Evolutionary conservation across 2,797 vertebrate species (phyloP).

Genomic region (Sternotherus odoratus): DNA sequence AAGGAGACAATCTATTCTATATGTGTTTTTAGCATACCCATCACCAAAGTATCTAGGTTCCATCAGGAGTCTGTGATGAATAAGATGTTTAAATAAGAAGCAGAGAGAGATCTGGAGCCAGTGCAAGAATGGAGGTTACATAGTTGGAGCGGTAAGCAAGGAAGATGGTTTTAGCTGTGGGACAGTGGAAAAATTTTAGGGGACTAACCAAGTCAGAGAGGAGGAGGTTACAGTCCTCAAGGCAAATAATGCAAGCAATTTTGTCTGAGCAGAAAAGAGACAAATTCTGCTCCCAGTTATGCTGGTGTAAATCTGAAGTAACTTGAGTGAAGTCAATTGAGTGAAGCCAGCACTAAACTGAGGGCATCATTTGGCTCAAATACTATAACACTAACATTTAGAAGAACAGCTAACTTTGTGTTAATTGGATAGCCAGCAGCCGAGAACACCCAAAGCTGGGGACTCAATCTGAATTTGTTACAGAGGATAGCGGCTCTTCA

Average conservation of each 20-base stretch:
- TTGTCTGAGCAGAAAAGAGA: neutral
- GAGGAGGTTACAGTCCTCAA: neutral
- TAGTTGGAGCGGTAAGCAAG: neutral
- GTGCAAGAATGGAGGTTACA: neutral
- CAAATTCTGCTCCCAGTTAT: neutral
- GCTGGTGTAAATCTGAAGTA: neutral
- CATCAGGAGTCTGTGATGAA: neutral
- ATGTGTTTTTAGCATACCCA: neutral
- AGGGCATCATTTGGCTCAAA: conserved; percentile 1
- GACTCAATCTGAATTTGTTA: neutral
- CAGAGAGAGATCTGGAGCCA: neutral
- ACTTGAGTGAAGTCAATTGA: neutral
- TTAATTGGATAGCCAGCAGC: neutral
- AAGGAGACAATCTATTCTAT: neutral
- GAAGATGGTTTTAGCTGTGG: neutral
- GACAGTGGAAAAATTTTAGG: neutral
- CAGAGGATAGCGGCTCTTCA: neutral
- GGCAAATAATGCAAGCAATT: neutral
- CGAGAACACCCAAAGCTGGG: neutral
- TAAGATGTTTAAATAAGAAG: neutral
- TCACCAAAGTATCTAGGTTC: neutral
- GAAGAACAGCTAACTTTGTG: conserved; percentile 7
- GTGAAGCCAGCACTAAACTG: neutral
- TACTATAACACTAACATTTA: neutral
- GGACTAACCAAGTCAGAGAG: neutral